A percentile compares a stretch with the other conserved stretches of the same genome.
These are phyloP conservation scores for Molorchus minor DNA, from an alignment of 2,888 invertebrate species.

Conservation along the genomic window DNA sequence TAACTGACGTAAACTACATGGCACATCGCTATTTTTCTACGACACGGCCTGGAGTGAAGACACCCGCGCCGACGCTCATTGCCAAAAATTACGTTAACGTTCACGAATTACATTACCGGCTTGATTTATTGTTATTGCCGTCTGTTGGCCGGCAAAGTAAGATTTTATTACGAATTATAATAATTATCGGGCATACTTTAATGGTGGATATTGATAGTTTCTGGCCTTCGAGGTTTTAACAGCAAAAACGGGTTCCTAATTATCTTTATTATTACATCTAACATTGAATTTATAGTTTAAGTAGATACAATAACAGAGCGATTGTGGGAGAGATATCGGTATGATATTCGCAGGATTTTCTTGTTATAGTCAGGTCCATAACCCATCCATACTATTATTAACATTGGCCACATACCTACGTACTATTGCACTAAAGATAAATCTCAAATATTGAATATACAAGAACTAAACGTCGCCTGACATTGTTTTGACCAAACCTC, in stretches of 20 bases:
- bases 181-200: slow-evolving; percentile 38
- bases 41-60: slow-evolving; percentile 26
- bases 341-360: not conserved
- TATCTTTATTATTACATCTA: slow-evolving; percentile 28
- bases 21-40: too few relatives aligned
- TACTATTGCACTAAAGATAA: too few relatives aligned
- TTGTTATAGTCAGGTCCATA: not conserved
- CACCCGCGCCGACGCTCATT: slow-evolving; percentile 14
- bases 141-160: slow-evolving; percentile 33
- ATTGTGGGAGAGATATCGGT: not conserved
- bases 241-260: slow-evolving; percentile 37
- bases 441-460: too few relatives aligned
- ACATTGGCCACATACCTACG: too few relatives aligned
- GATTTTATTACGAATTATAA: slow-evolving; percentile 38
- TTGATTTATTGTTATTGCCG: slow-evolving; percentile 40
- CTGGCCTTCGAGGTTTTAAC: slow-evolving; percentile 38
- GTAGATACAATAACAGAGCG: not conserved
- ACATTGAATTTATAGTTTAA: slow-evolving; percentile 11
- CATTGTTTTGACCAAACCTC: too few relatives aligned
- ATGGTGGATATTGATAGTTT: slow-evolving; percentile 33
- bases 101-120: slow-evolving; percentile 39
- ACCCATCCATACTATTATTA: too few relatives aligned
- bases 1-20: too few relatives aligned
- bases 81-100: slow-evolving; percentile 32
- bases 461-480: too few relatives aligned